These are phyloP conservation scores for Lepidocyrtinus sp. DNA, from an alignment of 2,888 invertebrate genomes.

Conservation along the genomic window DNA sequence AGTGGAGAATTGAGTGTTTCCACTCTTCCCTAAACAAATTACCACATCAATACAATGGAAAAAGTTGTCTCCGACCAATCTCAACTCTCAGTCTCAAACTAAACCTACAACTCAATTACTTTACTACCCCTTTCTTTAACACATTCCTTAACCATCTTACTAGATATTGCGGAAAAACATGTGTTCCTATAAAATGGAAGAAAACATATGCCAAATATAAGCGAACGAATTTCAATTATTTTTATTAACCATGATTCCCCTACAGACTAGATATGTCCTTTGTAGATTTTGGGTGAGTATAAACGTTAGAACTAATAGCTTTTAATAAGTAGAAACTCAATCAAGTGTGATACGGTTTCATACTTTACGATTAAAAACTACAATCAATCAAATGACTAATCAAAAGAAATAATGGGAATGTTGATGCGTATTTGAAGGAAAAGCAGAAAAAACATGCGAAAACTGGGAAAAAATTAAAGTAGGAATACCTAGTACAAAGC, in stretches of 20 bases:
- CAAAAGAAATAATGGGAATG: not conserved
- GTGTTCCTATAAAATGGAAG: too few relatives aligned
- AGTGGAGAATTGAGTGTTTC: conserved; percentile 25
- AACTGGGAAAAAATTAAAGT: not conserved
- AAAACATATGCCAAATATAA: too few relatives aligned
- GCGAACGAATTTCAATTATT: too few relatives aligned
- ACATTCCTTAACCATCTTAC: not conserved
- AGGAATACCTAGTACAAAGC: not conserved
- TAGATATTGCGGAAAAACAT: not conserved
- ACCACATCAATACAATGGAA: conserved; percentile 55
- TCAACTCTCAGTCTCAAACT: not conserved
- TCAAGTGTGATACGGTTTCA: too few relatives aligned
- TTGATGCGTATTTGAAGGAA: not conserved
- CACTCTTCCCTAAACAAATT: conserved; percentile 51
- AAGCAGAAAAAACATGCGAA: not conserved
- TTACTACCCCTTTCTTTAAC: not conserved
- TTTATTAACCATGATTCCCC: too few relatives aligned
- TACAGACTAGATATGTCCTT: too few relatives aligned
- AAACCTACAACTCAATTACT: conserved; percentile 40
- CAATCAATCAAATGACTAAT: conserved; percentile 48
- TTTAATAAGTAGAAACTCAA: too few relatives aligned
- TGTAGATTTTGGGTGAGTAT: too few relatives aligned
- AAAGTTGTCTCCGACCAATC: conserved; percentile 44
- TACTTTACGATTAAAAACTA: too few relatives aligned
- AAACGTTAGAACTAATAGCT: too few relatives aligned